Conservation (phyloP, 2,797 vertebrate genomes). For the Morelia viridis region DNA sequence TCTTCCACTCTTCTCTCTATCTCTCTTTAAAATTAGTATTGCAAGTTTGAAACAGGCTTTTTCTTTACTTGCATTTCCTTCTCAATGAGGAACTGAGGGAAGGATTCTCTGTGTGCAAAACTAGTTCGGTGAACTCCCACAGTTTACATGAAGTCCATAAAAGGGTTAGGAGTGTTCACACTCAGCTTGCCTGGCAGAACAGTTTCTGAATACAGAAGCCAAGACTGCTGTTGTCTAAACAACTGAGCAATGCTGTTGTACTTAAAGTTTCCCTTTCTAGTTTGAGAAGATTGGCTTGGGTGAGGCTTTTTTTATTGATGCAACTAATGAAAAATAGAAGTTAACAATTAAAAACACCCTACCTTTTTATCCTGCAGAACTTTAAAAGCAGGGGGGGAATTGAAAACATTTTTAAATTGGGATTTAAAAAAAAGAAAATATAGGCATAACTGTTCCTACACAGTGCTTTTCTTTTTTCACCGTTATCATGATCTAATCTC, state of each 20-base stretch:
- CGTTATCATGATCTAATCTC: background rate
- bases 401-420: background rate
- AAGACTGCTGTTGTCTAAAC: background rate
- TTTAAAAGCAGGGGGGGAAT: background rate
- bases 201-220: background rate
- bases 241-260: background rate
- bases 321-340: background rate
- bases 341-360: background rate
- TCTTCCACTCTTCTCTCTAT: background rate
- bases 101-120: background rate
- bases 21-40: background rate
- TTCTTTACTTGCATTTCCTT: background rate
- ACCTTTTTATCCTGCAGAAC: background rate
- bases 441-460: background rate
- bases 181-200: background rate
- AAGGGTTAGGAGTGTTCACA: background rate
- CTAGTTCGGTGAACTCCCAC: background rate
- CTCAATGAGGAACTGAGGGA: background rate
- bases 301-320: background rate
- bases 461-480: background rate
- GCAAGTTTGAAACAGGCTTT: background rate
- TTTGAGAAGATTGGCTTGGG: background rate
- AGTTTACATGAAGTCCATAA: background rate
- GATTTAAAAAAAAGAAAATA: background rate
- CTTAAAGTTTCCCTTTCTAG: background rate